Conservation (phyloP, 2,797 vertebrate species). For the Sarcophilus harrisii region DNA sequence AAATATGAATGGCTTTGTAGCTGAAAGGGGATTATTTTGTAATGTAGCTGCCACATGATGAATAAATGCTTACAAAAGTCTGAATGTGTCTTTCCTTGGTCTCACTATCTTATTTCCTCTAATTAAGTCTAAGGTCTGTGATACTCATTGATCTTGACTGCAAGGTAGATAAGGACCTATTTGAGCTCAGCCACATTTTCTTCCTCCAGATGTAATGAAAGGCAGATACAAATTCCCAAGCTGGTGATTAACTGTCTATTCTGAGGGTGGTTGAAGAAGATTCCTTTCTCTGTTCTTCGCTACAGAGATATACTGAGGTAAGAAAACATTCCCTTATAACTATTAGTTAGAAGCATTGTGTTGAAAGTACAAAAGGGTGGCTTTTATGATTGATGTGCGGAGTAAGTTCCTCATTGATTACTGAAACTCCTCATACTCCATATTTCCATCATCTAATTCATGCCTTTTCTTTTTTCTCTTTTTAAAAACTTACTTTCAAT, state of each 20-base stretch:
- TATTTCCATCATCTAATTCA: neutral
- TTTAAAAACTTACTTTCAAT: neutral
- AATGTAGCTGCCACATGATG: neutral
- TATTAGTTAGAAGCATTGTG: neutral
- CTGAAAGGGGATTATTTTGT: neutral
- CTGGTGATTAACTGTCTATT: neutral
- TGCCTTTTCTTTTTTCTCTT: neutral
- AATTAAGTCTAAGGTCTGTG: neutral
- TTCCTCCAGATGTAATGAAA: neutral
- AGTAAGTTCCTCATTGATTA: neutral
- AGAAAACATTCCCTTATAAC: neutral
- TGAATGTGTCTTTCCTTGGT: neutral
- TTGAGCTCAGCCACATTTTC: neutral
- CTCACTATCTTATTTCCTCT: neutral
- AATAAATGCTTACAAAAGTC: no score
- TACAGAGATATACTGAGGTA: neutral
- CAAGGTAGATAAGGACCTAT: neutral
- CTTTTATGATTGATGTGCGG: neutral
- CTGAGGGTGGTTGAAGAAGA: neutral
- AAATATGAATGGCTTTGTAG: neutral
- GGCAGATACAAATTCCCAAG: neutral
- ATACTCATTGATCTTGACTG: neutral
- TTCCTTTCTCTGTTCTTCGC: neutral
- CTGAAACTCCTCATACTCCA: neutral
- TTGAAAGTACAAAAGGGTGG: neutral